Percentiles rank a stretch among this genome's conserved stretches.
Evolutionary conservation across 2,888 invertebrate genomes (phyloP).

Genomic region (Nemapogon koenigi): DNA sequence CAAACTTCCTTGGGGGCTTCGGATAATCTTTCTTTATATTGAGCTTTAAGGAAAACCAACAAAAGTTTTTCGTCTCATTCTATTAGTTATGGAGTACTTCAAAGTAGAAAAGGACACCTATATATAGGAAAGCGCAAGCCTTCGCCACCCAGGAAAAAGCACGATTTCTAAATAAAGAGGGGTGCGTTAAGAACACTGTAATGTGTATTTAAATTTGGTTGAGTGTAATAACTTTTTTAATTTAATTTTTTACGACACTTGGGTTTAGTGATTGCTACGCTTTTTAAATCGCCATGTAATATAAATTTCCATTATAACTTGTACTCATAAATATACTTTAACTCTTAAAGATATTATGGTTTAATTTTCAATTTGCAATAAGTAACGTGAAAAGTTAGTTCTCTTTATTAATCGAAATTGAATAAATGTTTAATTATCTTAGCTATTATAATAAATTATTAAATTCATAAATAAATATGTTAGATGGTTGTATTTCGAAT

Average conservation of each 20-base stretch:
- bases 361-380: too few species aligned
- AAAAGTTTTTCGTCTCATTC: constrained; percentile 30
- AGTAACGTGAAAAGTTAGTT: too few species aligned
- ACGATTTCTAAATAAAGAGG: constrained; percentile 58
- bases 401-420: too few species aligned
- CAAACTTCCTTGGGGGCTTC: constrained; percentile 67
- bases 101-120: constrained; percentile 24
- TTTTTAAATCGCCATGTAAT: background rate
- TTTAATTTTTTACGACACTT: constrained; percentile 55
- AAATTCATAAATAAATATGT: too few species aligned
- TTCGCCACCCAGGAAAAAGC: constrained; percentile 36
- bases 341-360: too few species aligned
- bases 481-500: too few species aligned
- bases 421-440: too few species aligned
- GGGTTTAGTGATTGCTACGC: constrained; percentile 34
- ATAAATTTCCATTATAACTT: constrained; percentile 17
- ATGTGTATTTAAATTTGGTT: constrained; percentile 64
- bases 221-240: constrained; percentile 64
- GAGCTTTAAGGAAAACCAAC: constrained; percentile 45
- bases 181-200: constrained; percentile 41
- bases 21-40: constrained; percentile 67
- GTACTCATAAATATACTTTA: too few species aligned
- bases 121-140: constrained; percentile 23
- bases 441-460: too few species aligned
- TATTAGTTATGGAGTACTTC: constrained; percentile 16